A percentile compares a stretch with the other conserved stretches of the same genome.
Conservation (phyloP, 2,797 vertebrate genomes). For the Mus caroli region DNA sequence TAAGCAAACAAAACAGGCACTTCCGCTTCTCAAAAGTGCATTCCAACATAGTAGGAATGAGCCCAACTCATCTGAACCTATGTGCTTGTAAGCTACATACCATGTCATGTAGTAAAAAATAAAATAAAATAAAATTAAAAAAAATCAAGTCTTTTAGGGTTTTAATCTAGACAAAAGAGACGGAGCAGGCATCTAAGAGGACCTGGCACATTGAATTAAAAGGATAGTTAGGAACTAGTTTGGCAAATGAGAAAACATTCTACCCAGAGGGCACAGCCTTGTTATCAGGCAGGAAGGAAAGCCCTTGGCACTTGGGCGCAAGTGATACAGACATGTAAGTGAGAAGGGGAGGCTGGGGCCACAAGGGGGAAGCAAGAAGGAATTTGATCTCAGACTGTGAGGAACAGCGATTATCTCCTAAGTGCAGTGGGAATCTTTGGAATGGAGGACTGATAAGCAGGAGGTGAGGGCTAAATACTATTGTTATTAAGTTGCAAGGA, state of each 20-base stretch:
- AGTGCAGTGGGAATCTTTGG: conserved; percentile 5
- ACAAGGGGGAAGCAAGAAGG: neutral
- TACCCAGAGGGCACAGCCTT: neutral
- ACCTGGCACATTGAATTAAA: neutral
- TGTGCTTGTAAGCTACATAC: neutral
- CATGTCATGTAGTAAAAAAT: neutral
- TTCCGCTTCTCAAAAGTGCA: neutral
- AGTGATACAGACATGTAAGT: neutral
- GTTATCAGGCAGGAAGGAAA: neutral
- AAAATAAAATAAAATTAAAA: neutral
- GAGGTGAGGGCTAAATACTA: conserved; percentile 52
- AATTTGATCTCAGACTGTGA: neutral
- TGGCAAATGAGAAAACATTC: neutral
- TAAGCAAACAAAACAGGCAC: neutral
- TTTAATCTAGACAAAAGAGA: neutral
- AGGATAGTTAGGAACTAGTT: neutral
- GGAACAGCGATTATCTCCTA: neutral
- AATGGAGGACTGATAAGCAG: conserved; percentile 58
- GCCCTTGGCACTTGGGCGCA: neutral
- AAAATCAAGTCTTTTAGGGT: neutral
- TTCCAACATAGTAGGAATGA: neutral
- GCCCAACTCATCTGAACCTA: neutral
- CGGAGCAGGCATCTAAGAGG: neutral
- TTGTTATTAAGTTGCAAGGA: conserved; percentile 60
- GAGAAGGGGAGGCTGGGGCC: neutral